Conservation (phyloP, 2,888 invertebrate genomes). For the Caradrina kadenii region DNA sequence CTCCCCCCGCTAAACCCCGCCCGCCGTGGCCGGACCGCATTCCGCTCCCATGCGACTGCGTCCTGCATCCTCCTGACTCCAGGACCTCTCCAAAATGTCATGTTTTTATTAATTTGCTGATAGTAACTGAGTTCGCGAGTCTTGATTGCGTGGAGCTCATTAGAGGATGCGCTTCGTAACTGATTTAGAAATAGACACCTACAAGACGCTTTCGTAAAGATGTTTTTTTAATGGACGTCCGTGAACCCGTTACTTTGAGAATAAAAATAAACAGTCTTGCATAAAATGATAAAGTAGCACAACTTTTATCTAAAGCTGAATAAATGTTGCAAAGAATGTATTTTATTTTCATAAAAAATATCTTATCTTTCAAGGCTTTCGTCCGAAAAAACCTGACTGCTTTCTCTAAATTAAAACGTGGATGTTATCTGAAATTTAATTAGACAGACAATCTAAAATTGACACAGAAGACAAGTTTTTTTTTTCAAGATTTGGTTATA, state of each 20-base stretch:
- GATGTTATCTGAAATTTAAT: constrained; percentile 43
- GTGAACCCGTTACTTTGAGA: constrained; percentile 4
- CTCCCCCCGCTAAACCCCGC: constrained; percentile 68
- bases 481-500: constrained; percentile 5
- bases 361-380: constrained; percentile 1
- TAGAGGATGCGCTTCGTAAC: constrained; percentile 14
- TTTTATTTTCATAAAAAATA: constrained; percentile 1
- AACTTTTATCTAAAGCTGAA: neutral
- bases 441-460: constrained; percentile 31
- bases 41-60: constrained; percentile 90
- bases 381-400: neutral
- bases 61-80: constrained; percentile 79
- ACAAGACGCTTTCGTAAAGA: constrained; percentile 3
- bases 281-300: neutral
- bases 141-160: constrained; percentile 32
- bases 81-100: constrained; percentile 86
- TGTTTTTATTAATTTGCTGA: constrained; percentile 81
- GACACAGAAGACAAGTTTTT: constrained; percentile 37
- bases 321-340: constrained; percentile 13
- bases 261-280: neutral
- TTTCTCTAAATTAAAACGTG: constrained; percentile 35
- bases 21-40: constrained; percentile 84
- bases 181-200: neutral
- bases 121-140: constrained; percentile 52
- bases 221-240: neutral